Evolutionary conservation across 2,797 vertebrate genomes (phyloP).

Genomic region (Pogoniulus pusillus): DNA sequence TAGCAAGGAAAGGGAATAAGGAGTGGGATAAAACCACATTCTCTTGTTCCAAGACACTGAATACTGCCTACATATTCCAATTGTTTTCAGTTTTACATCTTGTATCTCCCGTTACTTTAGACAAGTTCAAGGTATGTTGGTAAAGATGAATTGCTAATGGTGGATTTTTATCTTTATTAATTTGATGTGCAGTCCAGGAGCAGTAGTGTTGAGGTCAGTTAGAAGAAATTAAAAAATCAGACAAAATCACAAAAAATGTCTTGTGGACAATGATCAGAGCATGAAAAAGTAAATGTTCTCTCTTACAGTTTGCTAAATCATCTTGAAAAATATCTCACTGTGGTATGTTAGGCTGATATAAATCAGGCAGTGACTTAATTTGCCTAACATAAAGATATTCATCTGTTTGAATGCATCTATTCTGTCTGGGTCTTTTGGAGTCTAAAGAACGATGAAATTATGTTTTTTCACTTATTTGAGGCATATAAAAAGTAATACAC

Average conservation of each 20-base stretch:
- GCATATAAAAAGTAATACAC: neutral
- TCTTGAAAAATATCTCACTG: neutral
- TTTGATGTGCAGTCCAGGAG: neutral
- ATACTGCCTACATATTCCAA: neutral
- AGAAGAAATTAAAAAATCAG: neutral
- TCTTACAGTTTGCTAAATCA: neutral
- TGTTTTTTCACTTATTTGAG: neutral
- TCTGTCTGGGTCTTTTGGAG: neutral
- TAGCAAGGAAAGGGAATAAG: neutral
- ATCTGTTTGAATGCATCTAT: neutral
- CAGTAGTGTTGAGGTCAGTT: accelerated
- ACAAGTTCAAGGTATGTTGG: neutral
- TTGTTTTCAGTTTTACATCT: neutral
- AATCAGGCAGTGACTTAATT: neutral
- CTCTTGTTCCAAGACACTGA: neutral
- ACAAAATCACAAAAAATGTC: neutral
- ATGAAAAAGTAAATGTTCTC: neutral
- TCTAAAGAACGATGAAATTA: neutral
- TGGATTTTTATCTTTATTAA: neutral
- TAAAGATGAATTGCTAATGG: neutral
- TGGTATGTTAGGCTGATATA: neutral
- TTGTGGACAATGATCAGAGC: neutral
- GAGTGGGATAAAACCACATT: neutral
- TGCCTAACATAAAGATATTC: neutral
- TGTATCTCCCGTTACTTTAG: neutral